Base-by-base conservation (phyloP, 2,888 invertebrate genomes). In the Capitulum mitella region DNA sequence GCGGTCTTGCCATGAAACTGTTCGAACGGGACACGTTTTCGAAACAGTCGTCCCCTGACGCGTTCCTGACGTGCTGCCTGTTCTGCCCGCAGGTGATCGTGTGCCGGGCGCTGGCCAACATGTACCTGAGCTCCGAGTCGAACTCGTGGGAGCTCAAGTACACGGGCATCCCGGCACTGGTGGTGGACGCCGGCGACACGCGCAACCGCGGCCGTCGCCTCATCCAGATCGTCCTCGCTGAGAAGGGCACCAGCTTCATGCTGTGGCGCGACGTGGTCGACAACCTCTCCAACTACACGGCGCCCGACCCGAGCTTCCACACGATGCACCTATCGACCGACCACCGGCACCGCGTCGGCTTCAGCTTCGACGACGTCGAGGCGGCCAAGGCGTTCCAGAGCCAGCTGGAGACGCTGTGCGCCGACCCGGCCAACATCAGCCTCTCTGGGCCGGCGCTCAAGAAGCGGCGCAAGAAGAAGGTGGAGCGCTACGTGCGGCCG, bases 251-350 rank as follows among this genome's bases (percentile, higher is more conserved):
- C 1, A 92, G 92, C 79, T 93, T 94, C 85, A 90, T 91, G 79
- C 86, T 94, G 37, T 94, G 93, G 93, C 89, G 89, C 82, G 93
- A 94, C 85, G 90, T 90, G 77, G 91, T 94, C 82, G 93, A 93
- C 85, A 92, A 93, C 84, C 86, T 93, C 81, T 91, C 92, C 16
- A 89, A 91, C 79, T 94, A 93, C 87, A 84, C 90, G 29, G 90
- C 91, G 0, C 90, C 90, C 64, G 90, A 92, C 61, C 82, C 84
- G 26, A 86, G 85, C 80, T 94, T 94, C 85, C 94, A 94, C 85
- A 93, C 93, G 64, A 90, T 94, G 91, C 91, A 91, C 85, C 87
- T 92, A 82, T 93, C 93, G 22, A 88, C 89, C 51, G 93, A 94
- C 85, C 93, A 93, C 85, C 90, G 91, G 80, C 89, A 90, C 80